Evolutionary conservation across 1,140 invertebrate genomes (phyloP).

Genomic region (Trichoplusia ni): DNA sequence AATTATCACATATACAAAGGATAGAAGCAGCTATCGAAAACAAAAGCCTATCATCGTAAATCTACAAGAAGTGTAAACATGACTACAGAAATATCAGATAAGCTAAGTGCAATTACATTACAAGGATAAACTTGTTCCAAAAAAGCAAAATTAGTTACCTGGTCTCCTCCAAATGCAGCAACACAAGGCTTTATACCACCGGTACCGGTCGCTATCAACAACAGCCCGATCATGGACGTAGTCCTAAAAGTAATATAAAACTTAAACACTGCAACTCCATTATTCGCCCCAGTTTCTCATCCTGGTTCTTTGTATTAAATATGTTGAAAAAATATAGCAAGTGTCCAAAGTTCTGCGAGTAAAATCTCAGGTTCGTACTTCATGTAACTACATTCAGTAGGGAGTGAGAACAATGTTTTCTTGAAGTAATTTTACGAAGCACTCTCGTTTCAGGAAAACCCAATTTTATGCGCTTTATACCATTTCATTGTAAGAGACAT

Average conservation of each 20-base stretch:
- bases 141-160: conserved; percentile 74
- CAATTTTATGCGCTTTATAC: too few relatives aligned
- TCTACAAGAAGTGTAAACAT: too few relatives aligned
- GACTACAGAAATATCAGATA: too few relatives aligned
- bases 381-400: not conserved
- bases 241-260: conserved; percentile 42
- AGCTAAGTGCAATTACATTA: too few relatives aligned
- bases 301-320: not conserved
- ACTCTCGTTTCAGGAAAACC: too few relatives aligned
- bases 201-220: conserved; percentile 86
- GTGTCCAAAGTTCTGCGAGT: not conserved
- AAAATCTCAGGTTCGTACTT: not conserved
- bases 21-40: too few relatives aligned
- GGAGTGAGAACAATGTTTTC: not conserved
- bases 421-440: not conserved
- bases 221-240: conserved; percentile 82
- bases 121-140: not conserved
- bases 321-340: conserved; percentile 5
- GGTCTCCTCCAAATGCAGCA: conserved; percentile 94
- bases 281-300: not conserved
- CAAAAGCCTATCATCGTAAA: too few relatives aligned
- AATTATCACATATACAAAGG: too few relatives aligned
- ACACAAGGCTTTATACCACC: conserved; percentile 96
- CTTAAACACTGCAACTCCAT: not conserved
- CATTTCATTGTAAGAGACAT: too few relatives aligned